Evolutionary conservation across 2,888 invertebrate species (phyloP).

Genomic region (Lymantria monacha): DNA sequence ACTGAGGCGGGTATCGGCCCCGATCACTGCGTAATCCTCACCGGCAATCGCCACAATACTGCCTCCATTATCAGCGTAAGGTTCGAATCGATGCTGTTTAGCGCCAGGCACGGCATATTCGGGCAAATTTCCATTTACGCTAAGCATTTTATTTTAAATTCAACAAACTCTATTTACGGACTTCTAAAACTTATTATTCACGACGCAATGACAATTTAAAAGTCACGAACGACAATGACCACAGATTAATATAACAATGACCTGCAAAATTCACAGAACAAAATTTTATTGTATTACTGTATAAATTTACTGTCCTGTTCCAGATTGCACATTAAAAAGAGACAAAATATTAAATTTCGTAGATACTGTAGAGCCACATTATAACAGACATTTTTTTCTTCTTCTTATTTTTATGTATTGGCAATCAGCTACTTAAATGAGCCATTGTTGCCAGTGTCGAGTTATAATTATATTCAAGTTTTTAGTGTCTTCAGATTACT

Average conservation of each 20-base stretch:
- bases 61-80: slow-evolving; percentile 85
- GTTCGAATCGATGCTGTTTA: slow-evolving; percentile 77
- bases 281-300: no score
- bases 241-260: no score
- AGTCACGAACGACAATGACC: slow-evolving; percentile 17
- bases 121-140: slow-evolving; percentile 61
- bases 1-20: slow-evolving; percentile 96
- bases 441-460: no score
- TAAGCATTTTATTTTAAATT: slow-evolving; percentile 51
- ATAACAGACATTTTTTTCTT: no score
- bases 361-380: no score
- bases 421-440: no score
- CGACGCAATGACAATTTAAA: neutral
- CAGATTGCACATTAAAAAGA: no score
- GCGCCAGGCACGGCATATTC: slow-evolving; percentile 79
- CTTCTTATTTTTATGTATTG: no score
- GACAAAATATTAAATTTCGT: no score
- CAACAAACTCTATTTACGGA: neutral
- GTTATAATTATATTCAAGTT: no score
- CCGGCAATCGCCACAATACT: slow-evolving; percentile 98
- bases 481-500: no score
- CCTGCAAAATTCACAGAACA: slow-evolving; percentile 47
- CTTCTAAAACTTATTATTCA: neutral
- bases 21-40: slow-evolving; percentile 96
- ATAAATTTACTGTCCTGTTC: no score